phyloP scores from a whole-genome alignment of 1,140 invertebrate genomes.

The Leptinotarsa defecta region DNA sequence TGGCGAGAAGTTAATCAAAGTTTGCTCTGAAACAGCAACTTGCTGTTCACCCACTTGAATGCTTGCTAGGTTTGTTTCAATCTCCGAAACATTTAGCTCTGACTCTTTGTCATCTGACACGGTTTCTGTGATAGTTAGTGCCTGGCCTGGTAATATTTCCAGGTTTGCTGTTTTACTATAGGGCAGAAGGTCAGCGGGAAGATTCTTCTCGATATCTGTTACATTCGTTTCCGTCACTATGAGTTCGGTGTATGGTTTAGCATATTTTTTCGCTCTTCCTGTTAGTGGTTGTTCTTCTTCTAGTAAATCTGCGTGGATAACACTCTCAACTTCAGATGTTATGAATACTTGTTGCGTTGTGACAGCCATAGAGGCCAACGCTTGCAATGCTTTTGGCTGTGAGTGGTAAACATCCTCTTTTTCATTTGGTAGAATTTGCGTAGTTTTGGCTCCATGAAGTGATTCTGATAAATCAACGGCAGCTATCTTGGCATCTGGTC shows the following conservation, averaged over 20 bases:
- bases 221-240: conserved; percentile 62
- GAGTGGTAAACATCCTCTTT: conserved; percentile 58
- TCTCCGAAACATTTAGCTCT: conserved; percentile 41
- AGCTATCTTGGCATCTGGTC: conserved; percentile 60
- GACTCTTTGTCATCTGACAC: conserved; percentile 51
- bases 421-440: conserved; percentile 62
- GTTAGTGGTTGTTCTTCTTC: conserved; percentile 52
- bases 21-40: conserved; percentile 55
- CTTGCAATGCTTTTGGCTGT: conserved; percentile 53
- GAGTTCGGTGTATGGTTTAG: conserved; percentile 61
- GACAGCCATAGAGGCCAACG: conserved; percentile 56
- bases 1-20: conserved; percentile 43
- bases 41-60: conserved; percentile 54
- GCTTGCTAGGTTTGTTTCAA: conserved; percentile 52
- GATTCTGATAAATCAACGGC: conserved; percentile 59
- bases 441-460: conserved; percentile 56
- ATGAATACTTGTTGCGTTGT: conserved; percentile 59
- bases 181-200: conserved; percentile 54
- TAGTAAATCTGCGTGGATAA: conserved; percentile 57
- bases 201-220: conserved; percentile 59
- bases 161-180: conserved; percentile 53
- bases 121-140: conserved; percentile 59
- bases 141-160: conserved; percentile 56
- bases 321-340: conserved; percentile 60
- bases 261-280: conserved; percentile 60